Evolutionary conservation across 30 jellyfish, hydroid and myxozoan genomes (phyloP), one percentile per base, ranked within the genome.

Genomic region (Nemopilema nomurai): DNA sequence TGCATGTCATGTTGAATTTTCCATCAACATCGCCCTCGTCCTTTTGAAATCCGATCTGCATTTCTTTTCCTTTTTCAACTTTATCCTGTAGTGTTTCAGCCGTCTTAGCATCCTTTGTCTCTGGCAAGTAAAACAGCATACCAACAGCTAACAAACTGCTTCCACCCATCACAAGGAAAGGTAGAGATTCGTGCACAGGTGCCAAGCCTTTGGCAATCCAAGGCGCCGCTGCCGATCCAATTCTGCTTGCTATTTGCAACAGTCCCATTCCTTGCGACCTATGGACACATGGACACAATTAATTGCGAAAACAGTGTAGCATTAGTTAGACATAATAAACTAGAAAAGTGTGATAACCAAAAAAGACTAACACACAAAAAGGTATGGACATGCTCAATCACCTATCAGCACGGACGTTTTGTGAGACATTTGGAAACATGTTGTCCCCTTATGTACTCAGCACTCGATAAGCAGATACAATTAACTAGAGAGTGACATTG

Each of bases 181-280:
- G 98, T 3, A 74, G 52, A 20, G 26, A 63, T 8, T 25, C 28
- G 73, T 92, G 96, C 30, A 83, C 77, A 13, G 13, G 62, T 65
- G 64, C 81, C 90, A 92, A 49, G 31, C 81, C 89, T 69, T 76
- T 73, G 16, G 98, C 92, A 8, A 92, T 90, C 98, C 98, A 92
- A 6, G 98, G 98, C 4, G 98, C 91, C 63, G 82, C 62, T 49
- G 96, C 96, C 23, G 95, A 94, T 0, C 98, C 98, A 20, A 87
- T 82, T 8, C 96, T 79, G 31, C 95, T 80, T 33, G 96, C 50
- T n/a, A 87, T 70, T 52, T 86, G 96, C 63, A 92, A 76, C 27
- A 70, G 81, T 21, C 98, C 96, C 76, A 92, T 80, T 23, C 93
- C 96, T 76, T 83, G 88, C 28, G 98, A 75, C 49, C 98, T 82